Evolutionary conservation across 2,113 vertebrate species (phyloP).

Genomic region (Ptilonorhynchus violaceus): DNA sequence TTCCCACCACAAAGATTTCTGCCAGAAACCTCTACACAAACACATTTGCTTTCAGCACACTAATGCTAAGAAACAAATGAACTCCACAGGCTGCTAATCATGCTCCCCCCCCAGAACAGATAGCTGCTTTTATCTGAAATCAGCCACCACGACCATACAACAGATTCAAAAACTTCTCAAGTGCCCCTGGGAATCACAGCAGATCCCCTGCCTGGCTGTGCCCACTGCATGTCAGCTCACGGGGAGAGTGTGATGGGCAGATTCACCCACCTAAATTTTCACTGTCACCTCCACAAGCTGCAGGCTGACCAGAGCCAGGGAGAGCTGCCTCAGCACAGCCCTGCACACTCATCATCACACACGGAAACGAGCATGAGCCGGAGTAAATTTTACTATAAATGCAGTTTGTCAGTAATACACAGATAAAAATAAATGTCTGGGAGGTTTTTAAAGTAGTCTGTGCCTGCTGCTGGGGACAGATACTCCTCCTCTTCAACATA

Average conservation of each 20-base stretch:
- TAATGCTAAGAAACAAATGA: neutral
- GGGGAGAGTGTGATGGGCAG: neutral
- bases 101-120: neutral
- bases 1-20: neutral
- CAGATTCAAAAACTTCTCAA: neutral
- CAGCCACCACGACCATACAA: neutral
- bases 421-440: neutral
- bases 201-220: neutral
- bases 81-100: neutral
- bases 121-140: neutral
- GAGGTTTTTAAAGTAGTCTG: neutral
- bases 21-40: neutral
- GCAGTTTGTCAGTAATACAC: neutral
- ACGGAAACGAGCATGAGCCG: neutral
- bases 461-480: neutral
- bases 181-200: no score
- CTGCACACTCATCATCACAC: neutral
- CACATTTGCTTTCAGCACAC: neutral
- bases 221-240: accelerated
- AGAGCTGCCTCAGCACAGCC: accelerated
- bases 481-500: neutral
- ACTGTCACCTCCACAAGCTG: neutral
- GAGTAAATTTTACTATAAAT: neutral
- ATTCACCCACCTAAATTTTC: accelerated
- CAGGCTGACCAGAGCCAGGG: neutral